phyloP scores from a whole-genome alignment of 92 coral and sea anemone genomes.

The Parazoanthus swiftii region DNA sequence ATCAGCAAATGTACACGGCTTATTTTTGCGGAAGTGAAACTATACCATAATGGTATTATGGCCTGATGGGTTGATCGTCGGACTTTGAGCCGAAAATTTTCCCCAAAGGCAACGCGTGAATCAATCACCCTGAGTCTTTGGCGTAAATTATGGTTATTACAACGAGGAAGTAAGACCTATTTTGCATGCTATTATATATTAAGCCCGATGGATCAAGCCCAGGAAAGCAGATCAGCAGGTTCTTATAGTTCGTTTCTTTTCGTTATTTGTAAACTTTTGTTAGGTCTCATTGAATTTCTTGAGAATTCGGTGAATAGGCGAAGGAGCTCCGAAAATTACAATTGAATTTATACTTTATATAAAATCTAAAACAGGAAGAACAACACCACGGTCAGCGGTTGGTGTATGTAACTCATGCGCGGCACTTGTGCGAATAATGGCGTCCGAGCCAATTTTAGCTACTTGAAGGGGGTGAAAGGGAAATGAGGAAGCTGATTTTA shows the following conservation, averaged over 20 bases:
- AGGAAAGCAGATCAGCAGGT: neutral
- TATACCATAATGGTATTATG: neutral
- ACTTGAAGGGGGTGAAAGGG: constrained; percentile 12
- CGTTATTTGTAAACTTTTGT: neutral
- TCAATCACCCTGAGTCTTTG: too few species aligned
- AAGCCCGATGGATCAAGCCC: neutral
- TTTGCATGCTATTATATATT: too few species aligned
- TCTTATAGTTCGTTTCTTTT: neutral
- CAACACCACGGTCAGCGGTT: constrained; percentile 19
- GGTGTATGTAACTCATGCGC: constrained; percentile 17
- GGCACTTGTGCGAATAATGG: neutral
- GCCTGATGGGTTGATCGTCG: neutral
- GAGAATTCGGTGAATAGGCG: neutral
- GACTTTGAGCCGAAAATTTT: neutral
- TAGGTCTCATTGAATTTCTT: neutral
- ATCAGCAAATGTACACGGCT: neutral
- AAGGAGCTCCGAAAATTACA: too few species aligned
- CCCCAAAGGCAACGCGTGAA: neutral
- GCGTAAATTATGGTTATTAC: too few species aligned
- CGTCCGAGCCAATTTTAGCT: constrained; percentile 45
- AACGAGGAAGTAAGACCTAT: too few species aligned
- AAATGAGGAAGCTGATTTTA: constrained; percentile 23
- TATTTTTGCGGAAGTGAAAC: constrained; percentile 9
- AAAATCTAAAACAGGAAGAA: neutral
- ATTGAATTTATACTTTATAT: too few species aligned